phyloP scores from a whole-genome alignment of 2,797 vertebrate genomes.

The Linurgus olivaceus region DNA sequence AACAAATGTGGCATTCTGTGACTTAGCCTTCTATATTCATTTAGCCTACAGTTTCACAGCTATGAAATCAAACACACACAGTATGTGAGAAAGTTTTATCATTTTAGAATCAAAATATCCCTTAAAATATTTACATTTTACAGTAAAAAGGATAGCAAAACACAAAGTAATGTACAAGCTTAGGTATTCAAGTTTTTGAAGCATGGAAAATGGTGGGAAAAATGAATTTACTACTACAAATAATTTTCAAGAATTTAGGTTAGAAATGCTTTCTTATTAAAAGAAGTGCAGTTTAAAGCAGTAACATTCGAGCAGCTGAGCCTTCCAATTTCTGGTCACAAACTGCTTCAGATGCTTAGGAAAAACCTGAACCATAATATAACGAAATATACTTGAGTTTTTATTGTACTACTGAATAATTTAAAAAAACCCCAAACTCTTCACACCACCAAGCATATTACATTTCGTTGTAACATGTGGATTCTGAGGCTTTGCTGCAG shows the following conservation, averaged over 20 bases:
- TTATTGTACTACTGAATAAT: constrained; percentile 25
- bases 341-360: constrained; percentile 67
- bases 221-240: constrained; percentile 73
- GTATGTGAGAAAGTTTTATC: constrained; percentile 83
- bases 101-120: constrained; percentile 86
- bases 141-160: constrained; percentile 87
- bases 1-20: background rate
- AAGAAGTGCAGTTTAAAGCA: constrained; percentile 73
- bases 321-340: constrained; percentile 69
- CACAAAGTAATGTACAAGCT: constrained; percentile 86
- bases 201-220: constrained; percentile 72
- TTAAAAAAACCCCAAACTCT: background rate
- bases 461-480: constrained; percentile 13
- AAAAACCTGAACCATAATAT: constrained; percentile 31
- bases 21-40: constrained; percentile 6
- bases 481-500: constrained; percentile 62
- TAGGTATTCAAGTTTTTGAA: constrained; percentile 83
- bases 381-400: constrained; percentile 10
- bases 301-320: constrained; percentile 56
- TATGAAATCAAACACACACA: constrained; percentile 79
- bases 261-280: constrained; percentile 67
- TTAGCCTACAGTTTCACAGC: constrained; percentile 51
- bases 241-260: constrained; percentile 58
- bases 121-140: constrained; percentile 89
- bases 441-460: background rate